Base-by-base conservation (phyloP, 2,113 vertebrate species). In the Oxyura jamaicensis region DNA sequence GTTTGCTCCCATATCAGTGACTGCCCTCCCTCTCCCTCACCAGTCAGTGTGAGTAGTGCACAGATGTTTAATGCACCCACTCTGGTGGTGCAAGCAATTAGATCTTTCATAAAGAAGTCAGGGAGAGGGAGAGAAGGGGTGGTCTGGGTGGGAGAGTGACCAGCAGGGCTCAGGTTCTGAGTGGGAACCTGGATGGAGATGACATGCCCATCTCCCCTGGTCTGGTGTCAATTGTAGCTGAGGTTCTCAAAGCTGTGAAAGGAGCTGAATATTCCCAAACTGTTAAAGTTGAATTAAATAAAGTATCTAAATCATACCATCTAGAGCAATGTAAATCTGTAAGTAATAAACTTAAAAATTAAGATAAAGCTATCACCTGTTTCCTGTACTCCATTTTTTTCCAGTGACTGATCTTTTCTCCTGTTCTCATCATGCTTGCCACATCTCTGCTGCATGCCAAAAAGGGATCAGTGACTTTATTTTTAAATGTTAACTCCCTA, bases 391-490 rank as follows among this genome's bases (percentile, higher is more conserved):
- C 59, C 76, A 10, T 81, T 90, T 93, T 93, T 79, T 94, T 86
- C 78, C 90, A 29, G 52, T 91, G 85, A 93, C 83, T 90, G 90
- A 91, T 96, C 68, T 88, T 71, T 91, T 95, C 79, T 90, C 55
- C 55, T 62, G 18, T 83, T 88, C 65, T 92, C 86, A 81, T 96
- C 83, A 13, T 53, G 69, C 75, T 80, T 91, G 41, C 79, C 63
- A 63, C 65, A 80, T 83, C 83, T 77, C 90, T 75, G 33, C 75
- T 81, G 66, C 88, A 69, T 84, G 80, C 92, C 90, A 92, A 91
- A 82, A 62, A 91, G 90, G 86, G 77, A 92, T 81, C 73, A 58
- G 88, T 44, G 77, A 69, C 86, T 95, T 93, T 94, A 91, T 90
- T 93, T 96, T 94, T 33, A 92, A 94, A 79, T 62, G 48, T 78